Evolutionary conservation across 2,113 vertebrate genomes (phyloP).

Genomic region (Phainopepla nitens): DNA sequence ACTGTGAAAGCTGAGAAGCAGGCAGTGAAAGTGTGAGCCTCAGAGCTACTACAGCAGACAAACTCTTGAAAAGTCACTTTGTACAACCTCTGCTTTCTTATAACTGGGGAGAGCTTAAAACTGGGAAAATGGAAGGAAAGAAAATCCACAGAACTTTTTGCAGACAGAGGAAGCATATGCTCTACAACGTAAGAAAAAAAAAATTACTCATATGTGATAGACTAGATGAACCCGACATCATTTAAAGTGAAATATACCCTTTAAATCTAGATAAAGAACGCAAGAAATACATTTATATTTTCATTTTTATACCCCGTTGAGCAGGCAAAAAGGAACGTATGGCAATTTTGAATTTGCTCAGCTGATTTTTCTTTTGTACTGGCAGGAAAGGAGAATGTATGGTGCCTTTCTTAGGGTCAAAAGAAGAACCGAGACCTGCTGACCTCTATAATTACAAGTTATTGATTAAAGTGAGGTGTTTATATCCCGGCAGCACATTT

Average conservation of each 20-base stretch:
- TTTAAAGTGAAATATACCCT: conserved; percentile 49
- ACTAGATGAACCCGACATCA: conserved; percentile 10
- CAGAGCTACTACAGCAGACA: background rate
- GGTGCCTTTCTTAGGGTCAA: background rate
- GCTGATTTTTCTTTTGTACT: background rate
- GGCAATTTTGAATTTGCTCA: background rate
- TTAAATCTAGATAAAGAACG: background rate
- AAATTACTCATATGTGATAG: conserved; percentile 10
- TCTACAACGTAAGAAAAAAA: background rate
- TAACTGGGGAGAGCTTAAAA: background rate
- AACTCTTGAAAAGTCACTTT: conserved; percentile 38
- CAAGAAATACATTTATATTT: background rate
- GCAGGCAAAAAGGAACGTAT: background rate
- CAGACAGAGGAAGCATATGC: conserved; percentile 19
- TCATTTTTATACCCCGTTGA: conserved; percentile 1
- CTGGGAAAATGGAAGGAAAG: background rate
- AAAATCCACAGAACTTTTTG: background rate
- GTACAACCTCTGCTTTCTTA: background rate
- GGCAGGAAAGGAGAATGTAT: background rate
- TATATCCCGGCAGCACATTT: background rate
- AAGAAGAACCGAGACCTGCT: background rate
- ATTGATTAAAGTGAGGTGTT: conserved; percentile 46
- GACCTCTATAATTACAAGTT: conserved; percentile 27
- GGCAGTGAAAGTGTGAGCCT: conserved; percentile 8
- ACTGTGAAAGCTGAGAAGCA: conserved; percentile 43